These are phyloP conservation scores for Drosophila paramelanica DNA, from an alignment of 2,888 invertebrate species.

Conservation along the genomic window DNA sequence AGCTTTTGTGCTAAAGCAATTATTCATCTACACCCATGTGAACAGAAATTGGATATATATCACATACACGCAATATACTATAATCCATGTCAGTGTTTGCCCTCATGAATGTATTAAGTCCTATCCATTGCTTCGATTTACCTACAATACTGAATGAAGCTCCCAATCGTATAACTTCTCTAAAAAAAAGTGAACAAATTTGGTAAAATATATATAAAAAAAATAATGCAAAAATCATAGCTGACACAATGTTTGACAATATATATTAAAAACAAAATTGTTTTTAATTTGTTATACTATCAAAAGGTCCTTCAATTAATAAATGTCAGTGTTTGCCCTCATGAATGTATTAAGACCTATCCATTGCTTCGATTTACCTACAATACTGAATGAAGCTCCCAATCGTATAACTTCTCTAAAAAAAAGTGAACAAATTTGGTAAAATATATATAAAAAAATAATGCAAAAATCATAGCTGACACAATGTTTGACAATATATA, in stretches of 20 bases:
- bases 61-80: constrained; percentile 17
- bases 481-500: constrained; percentile 83
- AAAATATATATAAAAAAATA: constrained; percentile 40
- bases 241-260: constrained; percentile 85
- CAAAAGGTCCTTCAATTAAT: too few species aligned
- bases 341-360: constrained; percentile 41
- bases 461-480: constrained; percentile 85
- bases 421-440: constrained; percentile 55
- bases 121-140: constrained; percentile 44
- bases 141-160: constrained; percentile 32
- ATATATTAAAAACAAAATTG: constrained; percentile 40
- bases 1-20: constrained; percentile 70
- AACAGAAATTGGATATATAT: constrained; percentile 23
- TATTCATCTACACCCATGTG: constrained; percentile 42
- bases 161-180: constrained; percentile 28
- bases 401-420: constrained; percentile 22
- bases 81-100: constrained; percentile 54
- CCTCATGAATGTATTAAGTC: constrained; percentile 43
- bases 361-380: constrained; percentile 43
- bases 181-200: constrained; percentile 51
- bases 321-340: constrained; percentile 58
- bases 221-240: constrained; percentile 82
- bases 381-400: constrained; percentile 35
- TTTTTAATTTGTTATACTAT: constrained; percentile 39
- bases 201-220: constrained; percentile 34